phyloP scores from a whole-genome alignment of 2,113 vertebrate genomes.

The Callipepla californica region DNA sequence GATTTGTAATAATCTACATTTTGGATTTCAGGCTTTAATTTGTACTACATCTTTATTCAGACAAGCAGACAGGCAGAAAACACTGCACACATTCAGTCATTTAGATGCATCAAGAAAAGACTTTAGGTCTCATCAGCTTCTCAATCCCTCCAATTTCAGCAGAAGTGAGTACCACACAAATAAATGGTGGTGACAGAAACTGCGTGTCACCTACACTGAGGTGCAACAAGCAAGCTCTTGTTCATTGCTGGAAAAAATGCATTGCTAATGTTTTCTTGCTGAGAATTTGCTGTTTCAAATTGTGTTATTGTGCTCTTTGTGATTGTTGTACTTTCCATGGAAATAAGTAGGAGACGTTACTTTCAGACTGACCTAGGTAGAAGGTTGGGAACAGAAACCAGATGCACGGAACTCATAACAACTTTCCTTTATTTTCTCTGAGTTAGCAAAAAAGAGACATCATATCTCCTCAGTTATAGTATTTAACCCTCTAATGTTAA shows the following conservation, averaged over 20 bases:
- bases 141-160: neutral
- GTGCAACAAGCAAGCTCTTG: too few relatives aligned
- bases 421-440: conserved; percentile 44
- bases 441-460: neutral
- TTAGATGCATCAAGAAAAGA: neutral
- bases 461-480: neutral
- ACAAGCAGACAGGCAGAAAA: neutral
- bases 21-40: neutral
- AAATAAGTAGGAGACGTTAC: too few relatives aligned
- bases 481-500: conserved; percentile 52
- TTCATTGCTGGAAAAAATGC: too few relatives aligned
- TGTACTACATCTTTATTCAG: neutral
- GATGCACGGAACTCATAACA: conserved; percentile 42
- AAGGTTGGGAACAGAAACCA: conserved; percentile 70
- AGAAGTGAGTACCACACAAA: neutral
- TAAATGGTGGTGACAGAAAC: neutral
- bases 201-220: too few relatives aligned
- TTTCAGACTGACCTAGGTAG: too few relatives aligned
- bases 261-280: too few relatives aligned
- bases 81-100: neutral
- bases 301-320: too few relatives aligned
- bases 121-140: neutral
- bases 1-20: neutral
- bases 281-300: too few relatives aligned
- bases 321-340: too few relatives aligned